Percentiles rank a stretch among this genome's conserved stretches.
These are phyloP conservation scores for Harmothoe impar DNA, from an alignment of 2,888 invertebrate genomes.

Conservation along the genomic window DNA sequence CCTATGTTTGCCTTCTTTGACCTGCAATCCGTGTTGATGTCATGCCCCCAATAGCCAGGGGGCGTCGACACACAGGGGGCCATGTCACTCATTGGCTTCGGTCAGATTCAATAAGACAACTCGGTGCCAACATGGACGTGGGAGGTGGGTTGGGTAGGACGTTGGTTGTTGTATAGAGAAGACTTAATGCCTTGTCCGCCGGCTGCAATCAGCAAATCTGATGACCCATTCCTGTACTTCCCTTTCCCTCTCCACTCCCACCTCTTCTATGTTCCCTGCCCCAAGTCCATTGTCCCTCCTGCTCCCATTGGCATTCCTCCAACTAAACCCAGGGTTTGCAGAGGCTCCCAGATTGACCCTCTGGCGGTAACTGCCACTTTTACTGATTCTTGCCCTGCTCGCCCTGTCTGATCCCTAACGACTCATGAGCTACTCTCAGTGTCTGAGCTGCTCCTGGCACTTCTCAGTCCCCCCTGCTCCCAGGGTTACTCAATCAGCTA, in stretches of 20 bases:
- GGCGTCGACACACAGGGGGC: not conserved
- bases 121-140: not conserved
- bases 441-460: too few relatives aligned
- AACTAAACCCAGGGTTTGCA: not conserved
- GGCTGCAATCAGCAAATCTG: constrained; percentile 4
- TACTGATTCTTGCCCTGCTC: too few relatives aligned
- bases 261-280: too few relatives aligned
- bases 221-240: not conserved
- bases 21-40: constrained; percentile 48
- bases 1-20: constrained; percentile 49
- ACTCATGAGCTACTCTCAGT: too few relatives aligned
- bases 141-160: not conserved
- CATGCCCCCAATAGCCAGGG: not conserved
- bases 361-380: not conserved
- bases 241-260: too few relatives aligned
- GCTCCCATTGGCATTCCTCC: too few relatives aligned
- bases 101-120: constrained; percentile 38
- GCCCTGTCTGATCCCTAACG: too few relatives aligned
- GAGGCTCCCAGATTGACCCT: constrained; percentile 5
- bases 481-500: too few relatives aligned
- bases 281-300: too few relatives aligned
- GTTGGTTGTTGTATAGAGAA: not conserved
- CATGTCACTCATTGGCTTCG: constrained; percentile 12
- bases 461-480: too few relatives aligned
- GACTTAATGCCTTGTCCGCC: not conserved